Percentiles rank a stretch among this genome's conserved stretches.
These are phyloP conservation scores for Eurytoma adleriae DNA, from an alignment of 2,888 invertebrate species.

Conservation along the genomic window DNA sequence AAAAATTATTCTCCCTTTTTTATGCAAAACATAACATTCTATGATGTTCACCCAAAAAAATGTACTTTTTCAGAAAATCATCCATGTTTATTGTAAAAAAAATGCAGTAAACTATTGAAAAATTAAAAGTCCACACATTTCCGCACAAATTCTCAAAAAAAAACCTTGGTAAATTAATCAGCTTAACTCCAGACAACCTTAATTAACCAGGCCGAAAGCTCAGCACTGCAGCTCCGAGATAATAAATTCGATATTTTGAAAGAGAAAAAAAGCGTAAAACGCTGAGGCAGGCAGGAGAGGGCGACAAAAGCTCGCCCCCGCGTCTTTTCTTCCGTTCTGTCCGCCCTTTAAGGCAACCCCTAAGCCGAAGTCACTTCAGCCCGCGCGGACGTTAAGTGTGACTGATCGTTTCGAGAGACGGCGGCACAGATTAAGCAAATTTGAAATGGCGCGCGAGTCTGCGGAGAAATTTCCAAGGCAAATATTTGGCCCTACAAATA, in stretches of 20 bases:
- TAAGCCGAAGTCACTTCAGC: slow-evolving; percentile 70
- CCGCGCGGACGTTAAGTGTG: slow-evolving; percentile 69
- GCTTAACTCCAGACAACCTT: too few species aligned
- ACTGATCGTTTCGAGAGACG: slow-evolving; percentile 67
- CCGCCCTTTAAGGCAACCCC: slow-evolving; percentile 69
- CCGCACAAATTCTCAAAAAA: background rate
- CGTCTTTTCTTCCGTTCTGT: slow-evolving; percentile 63
- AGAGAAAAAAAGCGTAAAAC: background rate
- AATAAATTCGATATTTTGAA: slow-evolving; percentile 21
- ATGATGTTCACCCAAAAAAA: too few species aligned
- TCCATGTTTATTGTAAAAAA: too few species aligned
- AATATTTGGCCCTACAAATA: slow-evolving; percentile 33
- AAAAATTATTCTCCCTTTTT: too few species aligned
- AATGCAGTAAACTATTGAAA: too few species aligned
- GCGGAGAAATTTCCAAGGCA: slow-evolving; percentile 31
- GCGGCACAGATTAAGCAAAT: slow-evolving; percentile 36
- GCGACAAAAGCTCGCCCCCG: background rate
- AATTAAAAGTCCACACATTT: too few species aligned
- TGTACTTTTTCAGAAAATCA: too few species aligned
- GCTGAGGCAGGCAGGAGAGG: background rate
- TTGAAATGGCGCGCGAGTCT: slow-evolving; percentile 35
- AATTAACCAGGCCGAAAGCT: too few species aligned
- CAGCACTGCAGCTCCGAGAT: background rate
- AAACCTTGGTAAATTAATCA: too few species aligned
- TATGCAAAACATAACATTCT: too few species aligned